Evolutionary conservation across 2,888 invertebrate species (phyloP).

Genomic region (Dryobotodes eremita): DNA sequence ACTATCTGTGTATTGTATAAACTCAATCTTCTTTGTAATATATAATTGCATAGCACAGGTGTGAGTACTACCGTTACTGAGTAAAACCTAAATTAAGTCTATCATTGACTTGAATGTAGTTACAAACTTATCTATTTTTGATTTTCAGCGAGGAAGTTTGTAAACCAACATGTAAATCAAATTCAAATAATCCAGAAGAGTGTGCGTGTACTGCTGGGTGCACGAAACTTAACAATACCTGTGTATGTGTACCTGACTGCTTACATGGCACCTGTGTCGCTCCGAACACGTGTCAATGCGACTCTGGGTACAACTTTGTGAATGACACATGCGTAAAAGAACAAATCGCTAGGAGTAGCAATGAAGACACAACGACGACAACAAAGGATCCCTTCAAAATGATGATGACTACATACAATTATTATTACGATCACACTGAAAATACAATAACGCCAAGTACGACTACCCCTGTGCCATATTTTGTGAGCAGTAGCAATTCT

Average conservation of each 20-base stretch:
- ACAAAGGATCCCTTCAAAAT: not conserved
- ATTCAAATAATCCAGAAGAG: slow-evolving; percentile 68
- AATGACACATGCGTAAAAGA: slow-evolving; percentile 28
- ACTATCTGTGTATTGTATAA: not conserved
- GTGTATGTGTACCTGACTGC: slow-evolving; percentile 60
- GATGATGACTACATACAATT: not conserved
- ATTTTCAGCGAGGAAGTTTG: slow-evolving; percentile 59
- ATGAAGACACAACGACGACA: slow-evolving; percentile 13
- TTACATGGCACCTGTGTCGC: slow-evolving; percentile 67
- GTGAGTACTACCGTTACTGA: not conserved
- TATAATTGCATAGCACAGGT: too few relatives aligned
- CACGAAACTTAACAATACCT: slow-evolving; percentile 4
- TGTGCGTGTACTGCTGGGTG: slow-evolving; percentile 56
- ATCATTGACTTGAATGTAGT: not conserved
- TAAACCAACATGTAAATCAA: slow-evolving; percentile 69
- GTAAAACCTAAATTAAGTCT: not conserved
- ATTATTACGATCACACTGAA: not conserved
- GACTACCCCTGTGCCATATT: not conserved
- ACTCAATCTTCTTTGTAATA: not conserved
- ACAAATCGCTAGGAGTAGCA: not conserved
- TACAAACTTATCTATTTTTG: not conserved
- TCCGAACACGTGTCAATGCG: slow-evolving; percentile 64
- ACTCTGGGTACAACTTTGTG: slow-evolving; percentile 23
- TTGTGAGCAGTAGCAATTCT: slow-evolving; percentile 7
- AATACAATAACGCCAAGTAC: not conserved